A percentile compares a stretch with the other conserved stretches of the same genome.
These are phyloP conservation scores for Zootermopsis nevadensis DNA, from an alignment of 2,888 invertebrate genomes.

Conservation along the genomic window DNA sequence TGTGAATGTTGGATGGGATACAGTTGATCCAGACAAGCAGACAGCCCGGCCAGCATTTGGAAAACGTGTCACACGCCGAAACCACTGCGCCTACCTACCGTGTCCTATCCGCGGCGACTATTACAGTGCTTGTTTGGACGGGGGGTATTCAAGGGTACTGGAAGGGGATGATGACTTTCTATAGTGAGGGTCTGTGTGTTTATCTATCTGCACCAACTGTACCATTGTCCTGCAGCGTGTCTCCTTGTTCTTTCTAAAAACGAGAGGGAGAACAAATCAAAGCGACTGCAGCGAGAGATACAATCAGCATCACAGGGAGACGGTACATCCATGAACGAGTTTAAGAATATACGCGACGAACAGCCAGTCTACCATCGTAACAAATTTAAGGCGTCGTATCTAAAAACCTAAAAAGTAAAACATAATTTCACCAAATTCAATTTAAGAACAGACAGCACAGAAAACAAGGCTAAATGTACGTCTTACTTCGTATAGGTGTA, in stretches of 20 bases:
- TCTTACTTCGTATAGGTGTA: too few species aligned
- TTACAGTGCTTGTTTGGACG: background rate
- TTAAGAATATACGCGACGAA: background rate
- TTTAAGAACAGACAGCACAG: too few species aligned
- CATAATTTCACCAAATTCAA: too few species aligned
- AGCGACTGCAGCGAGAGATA: constrained; percentile 7
- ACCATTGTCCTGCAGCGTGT: constrained; percentile 36
- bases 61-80: constrained; percentile 38
- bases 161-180: constrained; percentile 22
- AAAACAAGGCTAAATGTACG: too few species aligned
- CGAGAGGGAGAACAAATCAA: constrained; percentile 27
- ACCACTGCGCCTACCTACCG: constrained; percentile 5
- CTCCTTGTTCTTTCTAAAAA: constrained; percentile 20
- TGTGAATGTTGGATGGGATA: constrained; percentile 28
- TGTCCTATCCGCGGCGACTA: constrained; percentile 19
- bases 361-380: too few species aligned
- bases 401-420: too few species aligned
- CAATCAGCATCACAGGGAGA: background rate
- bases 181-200: constrained; percentile 41
- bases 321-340: background rate
- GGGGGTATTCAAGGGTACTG: background rate
- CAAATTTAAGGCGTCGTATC: too few species aligned
- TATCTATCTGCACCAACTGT: constrained; percentile 47
- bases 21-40: constrained; percentile 39
- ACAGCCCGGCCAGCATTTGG: constrained; percentile 27